These are phyloP conservation scores for Lepidocyrtinus sp. DNA, from an alignment of 2,888 invertebrate genomes.

Conservation along the genomic window DNA sequence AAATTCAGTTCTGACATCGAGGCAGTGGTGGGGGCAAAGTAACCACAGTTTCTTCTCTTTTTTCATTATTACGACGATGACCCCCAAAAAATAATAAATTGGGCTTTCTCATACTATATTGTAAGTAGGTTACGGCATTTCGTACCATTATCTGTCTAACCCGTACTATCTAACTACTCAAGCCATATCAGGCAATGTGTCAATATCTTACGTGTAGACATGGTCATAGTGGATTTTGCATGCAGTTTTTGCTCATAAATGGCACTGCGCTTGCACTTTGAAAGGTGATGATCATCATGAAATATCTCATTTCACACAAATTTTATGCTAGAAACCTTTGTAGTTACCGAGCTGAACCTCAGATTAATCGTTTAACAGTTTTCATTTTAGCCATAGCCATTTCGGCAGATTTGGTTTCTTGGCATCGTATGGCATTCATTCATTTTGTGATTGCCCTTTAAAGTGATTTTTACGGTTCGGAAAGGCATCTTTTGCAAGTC, in stretches of 20 bases:
- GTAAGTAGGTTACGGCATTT: constrained; percentile 21
- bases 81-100: constrained; percentile 20
- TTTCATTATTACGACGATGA: neutral
- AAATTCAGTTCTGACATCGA: neutral
- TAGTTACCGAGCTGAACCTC: constrained; percentile 3
- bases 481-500: constrained; percentile 3
- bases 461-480: constrained; percentile 14
- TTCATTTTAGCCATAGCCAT: neutral
- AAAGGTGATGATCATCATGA: constrained; percentile 10
- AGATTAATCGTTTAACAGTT: neutral
- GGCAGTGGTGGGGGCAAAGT: neutral
- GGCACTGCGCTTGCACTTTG: neutral
- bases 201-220: neutral
- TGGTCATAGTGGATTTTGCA: neutral
- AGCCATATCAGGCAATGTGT: constrained; percentile 4
- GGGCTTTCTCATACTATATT: neutral
- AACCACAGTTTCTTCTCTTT: constrained; percentile 3
- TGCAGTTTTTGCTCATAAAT: neutral
- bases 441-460: constrained; percentile 23
- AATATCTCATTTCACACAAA: constrained; percentile 21
- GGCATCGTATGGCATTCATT: constrained; percentile 6
- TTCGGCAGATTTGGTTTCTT: neutral
- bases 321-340: neutral
- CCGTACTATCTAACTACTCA: no score
- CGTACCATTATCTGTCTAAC: neutral